Evolutionary conservation across 2,888 invertebrate species (phyloP), one percentile per base, ranked within the genome.

Genomic region (Operophtera brumata): DNA sequence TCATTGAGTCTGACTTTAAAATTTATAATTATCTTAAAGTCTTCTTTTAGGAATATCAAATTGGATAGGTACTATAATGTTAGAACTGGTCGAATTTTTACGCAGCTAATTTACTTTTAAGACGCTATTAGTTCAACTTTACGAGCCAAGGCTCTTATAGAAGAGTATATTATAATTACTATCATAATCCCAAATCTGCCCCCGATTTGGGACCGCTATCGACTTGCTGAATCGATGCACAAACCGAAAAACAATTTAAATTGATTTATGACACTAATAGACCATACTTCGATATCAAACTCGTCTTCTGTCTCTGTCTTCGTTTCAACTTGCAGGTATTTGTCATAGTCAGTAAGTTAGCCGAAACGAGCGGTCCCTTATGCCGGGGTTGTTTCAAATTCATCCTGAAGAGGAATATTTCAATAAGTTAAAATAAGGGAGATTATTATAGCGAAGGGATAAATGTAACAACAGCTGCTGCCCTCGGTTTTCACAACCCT

Each of bases 161-260:
- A 45, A 39, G 25, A 35, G 53, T 57, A 50, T 52, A 61, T 59
- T 30, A 46, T 47, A 52, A 64, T 61, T 47, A 51, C 32, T 25
- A 56, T 42, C 46, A 47, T 60, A 51, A 60, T 44, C 36, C 25
- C 35, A 34, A 59, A 55, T 48, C 53, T 52, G 43, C n/a, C 20
- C 20, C 20, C 4, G 20, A 20, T 20, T 20, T 20, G 20, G 2
- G 20, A 20, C 20, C 20, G 2, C 20, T 20, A 20, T n/a, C n/a
- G 20, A 20, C 4, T 20, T 4, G 4, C 20, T 20, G 20, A 20
- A 20, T 4, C 4, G 20, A 20, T 20, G 4, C 20, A 20, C 2
- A 3, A 20, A 20, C n/a, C n/a, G n/a, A n/a, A n/a, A n/a, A n/a
- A n/a, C n/a, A n/a, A n/a, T n/a, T n/a, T n/a, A n/a, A n/a, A n/a